Base-by-base conservation (phyloP, 64 coral and sea anemone species). In the Exaiptasia diaphana region DNA sequence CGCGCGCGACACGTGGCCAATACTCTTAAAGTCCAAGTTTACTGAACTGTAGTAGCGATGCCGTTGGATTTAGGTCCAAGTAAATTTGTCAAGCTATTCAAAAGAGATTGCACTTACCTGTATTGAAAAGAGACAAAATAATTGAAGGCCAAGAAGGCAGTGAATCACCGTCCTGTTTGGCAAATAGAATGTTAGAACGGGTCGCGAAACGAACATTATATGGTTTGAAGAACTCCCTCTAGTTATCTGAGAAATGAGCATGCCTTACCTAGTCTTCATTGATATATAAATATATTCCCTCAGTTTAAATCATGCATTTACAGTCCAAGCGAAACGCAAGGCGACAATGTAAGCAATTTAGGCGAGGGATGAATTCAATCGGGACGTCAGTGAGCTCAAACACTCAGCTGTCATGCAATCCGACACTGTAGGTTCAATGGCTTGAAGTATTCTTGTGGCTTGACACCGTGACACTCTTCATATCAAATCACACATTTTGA, bases 91-190 rank as follows among this genome's bases (percentile, higher is more conserved):
- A n/a, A n/a, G n/a, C n/a, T n/a, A n/a, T n/a, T n/a, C n/a, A n/a
- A n/a, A n/a, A n/a, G n/a, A n/a, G n/a, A n/a, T n/a, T n/a, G n/a
- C n/a, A 14, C 29, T 85, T 48, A 85, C 82, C 82, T 85, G 82
- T 63, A 69, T 34, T 62, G 73, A 62, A 40, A 32, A 39, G 32
- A 44, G 39, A 74, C 38, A 44, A 33, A 30, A 44, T 21, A 85
- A 39, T 3, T 61, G 53, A 24, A 85, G 57, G 50, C 56, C 25
- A 5, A 85, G 82, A 21, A 64, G 68, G 82, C 71, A 60, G 33
- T 45, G 38, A 35, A 58, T 62, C 41, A 71, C 82, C 82, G 82
- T 42, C 82, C 82, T 85, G 79, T 50, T 13, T 7, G 53, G 27
- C 22, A 43, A 58, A 73, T 46, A 74, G 61, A 65, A 61, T 31